These are phyloP conservation scores for Aphidoletes aphidimyza DNA, from an alignment of 2,888 invertebrate species.

Conservation along the genomic window DNA sequence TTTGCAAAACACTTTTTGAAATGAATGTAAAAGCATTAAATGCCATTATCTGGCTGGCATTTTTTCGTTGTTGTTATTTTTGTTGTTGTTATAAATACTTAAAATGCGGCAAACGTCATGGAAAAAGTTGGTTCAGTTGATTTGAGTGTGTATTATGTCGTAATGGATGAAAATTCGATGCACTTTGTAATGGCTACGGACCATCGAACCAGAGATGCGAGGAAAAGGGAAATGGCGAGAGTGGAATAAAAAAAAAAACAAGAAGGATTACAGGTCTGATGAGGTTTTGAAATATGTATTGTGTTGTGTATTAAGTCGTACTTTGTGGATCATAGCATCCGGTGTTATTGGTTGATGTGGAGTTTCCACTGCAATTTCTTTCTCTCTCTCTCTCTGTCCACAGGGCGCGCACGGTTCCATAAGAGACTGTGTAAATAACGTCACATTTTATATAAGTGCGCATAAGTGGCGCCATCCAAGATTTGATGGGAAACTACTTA, in stretches of 20 bases:
- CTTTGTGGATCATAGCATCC: constrained; percentile 25
- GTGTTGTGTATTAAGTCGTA: constrained; percentile 31
- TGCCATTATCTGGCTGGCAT: not conserved
- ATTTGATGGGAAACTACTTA: no score
- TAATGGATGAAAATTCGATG: not conserved
- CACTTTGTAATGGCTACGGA: no score
- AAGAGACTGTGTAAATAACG: no score
- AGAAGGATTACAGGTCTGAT: constrained; percentile 31
- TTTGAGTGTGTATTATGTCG: not conserved
- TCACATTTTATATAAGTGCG: no score
- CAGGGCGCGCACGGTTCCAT: not conserved
- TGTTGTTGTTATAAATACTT: constrained; percentile 14
- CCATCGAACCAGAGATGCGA: not conserved
- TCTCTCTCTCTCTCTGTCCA: not conserved
- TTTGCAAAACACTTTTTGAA: not conserved
- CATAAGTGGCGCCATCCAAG: no score
- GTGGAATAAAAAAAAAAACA: not conserved
- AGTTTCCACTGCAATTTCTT: constrained; percentile 11
- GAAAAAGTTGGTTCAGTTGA: not conserved
- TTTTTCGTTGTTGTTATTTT: not conserved
- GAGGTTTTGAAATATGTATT: constrained; percentile 35
- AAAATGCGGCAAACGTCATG: constrained; percentile 13
- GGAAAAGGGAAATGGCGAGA: not conserved
- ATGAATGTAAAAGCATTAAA: not conserved
- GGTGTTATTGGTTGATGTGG: constrained; percentile 17